Base-by-base conservation (phyloP, 2,797 vertebrate genomes). In the Ctenopoma multispine region DNA sequence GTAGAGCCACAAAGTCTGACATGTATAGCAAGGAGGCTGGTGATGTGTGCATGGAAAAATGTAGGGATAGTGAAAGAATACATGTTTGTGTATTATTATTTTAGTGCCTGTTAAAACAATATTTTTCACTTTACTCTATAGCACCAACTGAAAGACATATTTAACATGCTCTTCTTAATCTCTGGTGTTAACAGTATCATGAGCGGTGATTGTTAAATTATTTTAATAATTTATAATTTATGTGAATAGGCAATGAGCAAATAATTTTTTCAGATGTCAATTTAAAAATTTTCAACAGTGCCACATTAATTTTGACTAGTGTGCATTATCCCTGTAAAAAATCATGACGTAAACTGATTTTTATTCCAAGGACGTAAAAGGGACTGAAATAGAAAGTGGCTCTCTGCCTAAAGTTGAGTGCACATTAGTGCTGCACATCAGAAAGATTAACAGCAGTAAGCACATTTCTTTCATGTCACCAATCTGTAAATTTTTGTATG, bases 361-460 rank as follows among this genome's bases (percentile, higher is more conserved):
- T 41, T 4, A 14, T 41, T n/a, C 18, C 48, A 31, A 51, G 8
- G 41, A 48, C 4, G 5, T 17, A 27, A 14, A 3, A 11, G 6
- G 5, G 27, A 13, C 13, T 29, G 20, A 29, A 44, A 31, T n/a
- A 20, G 9, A 47, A 66, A 23, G 20, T 46, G 24, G 10, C 49
- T 51, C 15, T 24, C 48, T 53, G 29, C 27, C 41, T 47, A 36
- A 18, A 66, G 20, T 36, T 41, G 20, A 56, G 20, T 47, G 20
- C 41, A 38, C 11, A 20, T 56, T 21, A 38, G 1, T 66, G 20
- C 14, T 36, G n/a, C 40, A 31, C 17, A 15, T 11, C n/a, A 56
- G 15, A 29, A 55, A 47, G 63, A 41, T 41, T 21, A 50, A 50
- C 2, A 38, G 64, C 43, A 66, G 4, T 46, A 14, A 56, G 20